Conservation (phyloP, 2,888 invertebrate genomes). For the Aspidiotus rigidus region DNA sequence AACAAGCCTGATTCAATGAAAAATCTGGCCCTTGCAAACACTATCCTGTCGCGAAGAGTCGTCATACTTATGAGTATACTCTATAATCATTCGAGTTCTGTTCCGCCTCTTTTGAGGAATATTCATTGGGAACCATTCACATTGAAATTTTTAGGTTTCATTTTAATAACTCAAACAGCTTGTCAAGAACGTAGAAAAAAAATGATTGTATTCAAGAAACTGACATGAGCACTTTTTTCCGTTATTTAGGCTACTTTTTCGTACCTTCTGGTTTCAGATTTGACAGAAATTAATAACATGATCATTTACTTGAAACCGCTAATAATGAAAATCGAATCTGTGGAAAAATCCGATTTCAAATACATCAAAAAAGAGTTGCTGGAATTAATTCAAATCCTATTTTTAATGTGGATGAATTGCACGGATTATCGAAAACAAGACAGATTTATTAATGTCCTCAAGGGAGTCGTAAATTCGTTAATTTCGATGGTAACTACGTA, state of each 20-base stretch:
- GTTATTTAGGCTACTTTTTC: neutral
- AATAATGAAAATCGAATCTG: conserved; percentile 5
- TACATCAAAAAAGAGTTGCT: conserved; percentile 15
- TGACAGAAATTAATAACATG: conserved; percentile 20
- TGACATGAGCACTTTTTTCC: neutral
- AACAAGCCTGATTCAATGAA: too few relatives aligned
- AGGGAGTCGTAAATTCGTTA: conserved; percentile 20
- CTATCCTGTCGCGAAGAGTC: too few relatives aligned
- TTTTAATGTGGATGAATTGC: conserved; percentile 22
- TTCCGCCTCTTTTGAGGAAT: too few relatives aligned
- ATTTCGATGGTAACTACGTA: conserved; percentile 6
- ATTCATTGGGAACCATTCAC: too few relatives aligned
- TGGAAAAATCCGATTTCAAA: conserved; percentile 28
- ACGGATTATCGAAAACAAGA: neutral
- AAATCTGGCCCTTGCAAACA: too few relatives aligned
- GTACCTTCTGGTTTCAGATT: neutral
- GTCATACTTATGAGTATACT: too few relatives aligned
- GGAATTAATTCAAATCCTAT: conserved; percentile 11
- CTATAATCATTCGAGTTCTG: too few relatives aligned
- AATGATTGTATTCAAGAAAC: too few relatives aligned
- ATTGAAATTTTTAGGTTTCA: too few relatives aligned
- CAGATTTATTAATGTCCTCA: conserved; percentile 20
- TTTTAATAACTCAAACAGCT: too few relatives aligned
- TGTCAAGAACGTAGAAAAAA: too few relatives aligned
- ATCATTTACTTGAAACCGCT: conserved; percentile 23